Evolutionary conservation across 2,888 invertebrate species (phyloP), one percentile per base, ranked within the genome.

Genomic region (Ormyrus labotus): DNA sequence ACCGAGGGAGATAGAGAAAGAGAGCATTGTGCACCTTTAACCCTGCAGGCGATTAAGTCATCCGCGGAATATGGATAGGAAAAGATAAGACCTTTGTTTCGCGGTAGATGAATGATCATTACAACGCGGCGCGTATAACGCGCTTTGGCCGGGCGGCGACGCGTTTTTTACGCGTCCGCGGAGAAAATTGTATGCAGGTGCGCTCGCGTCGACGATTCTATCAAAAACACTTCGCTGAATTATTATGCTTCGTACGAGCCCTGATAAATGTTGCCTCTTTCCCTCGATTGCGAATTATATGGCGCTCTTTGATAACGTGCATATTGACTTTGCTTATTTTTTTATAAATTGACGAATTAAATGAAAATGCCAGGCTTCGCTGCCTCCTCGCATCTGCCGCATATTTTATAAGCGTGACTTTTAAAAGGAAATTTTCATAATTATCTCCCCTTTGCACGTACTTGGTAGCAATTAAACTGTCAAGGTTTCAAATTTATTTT

Each of bases 131-230:
- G 48, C 13, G n/a, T 45, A 34, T 4, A 34, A 34, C 2, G 34
- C 34, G 34, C 34, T 34, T 34, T 3, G 34, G 34, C 34, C 34
- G 34, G 34, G 34, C 34, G 34, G 34, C 19, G 47, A 9, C 47
- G 6, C 4, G 1, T 50, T 13, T 50, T 19, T 19, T 19, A 13
- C 48, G 10, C 19, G 13, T 11, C 8, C 9, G 6, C 13, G 47
- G 58, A 57, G 69, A 69, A 68, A 68, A 68, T 53, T 68, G 55
- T 68, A 68, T 68, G 34, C 67, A 68, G 67, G 67, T 68, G 67
- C 50, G 51, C 34, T 50, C 51, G 10, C 6, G 8, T 34, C 34
- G 6, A 10, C 65, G 53, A 55, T 55, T 6, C 7, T 34, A 55
- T 51, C 65, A 51, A 53, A 34, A 53, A 55, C 45, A 53, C 55